These are phyloP conservation scores for Numenius arquata DNA, from an alignment of 2,113 vertebrate species.

Conservation along the genomic window DNA sequence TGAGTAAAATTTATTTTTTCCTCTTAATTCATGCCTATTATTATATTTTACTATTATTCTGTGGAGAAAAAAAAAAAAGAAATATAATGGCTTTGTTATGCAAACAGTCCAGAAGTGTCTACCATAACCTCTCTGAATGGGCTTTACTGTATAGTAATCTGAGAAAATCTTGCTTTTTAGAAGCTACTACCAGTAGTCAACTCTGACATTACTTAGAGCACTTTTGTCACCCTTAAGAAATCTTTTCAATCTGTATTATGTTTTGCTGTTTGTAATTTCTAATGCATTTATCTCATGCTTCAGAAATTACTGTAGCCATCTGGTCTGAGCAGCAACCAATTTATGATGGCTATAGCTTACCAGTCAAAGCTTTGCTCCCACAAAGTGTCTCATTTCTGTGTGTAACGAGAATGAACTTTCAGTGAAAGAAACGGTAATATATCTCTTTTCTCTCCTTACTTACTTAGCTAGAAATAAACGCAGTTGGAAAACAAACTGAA, in stretches of 20 bases:
- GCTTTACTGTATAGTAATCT: neutral
- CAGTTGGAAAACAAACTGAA: neutral
- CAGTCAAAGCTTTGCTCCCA: neutral
- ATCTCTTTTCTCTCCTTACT: neutral
- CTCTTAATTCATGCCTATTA: neutral
- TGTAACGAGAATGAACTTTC: neutral
- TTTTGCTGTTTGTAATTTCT: neutral
- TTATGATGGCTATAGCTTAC: neutral
- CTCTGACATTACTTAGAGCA: neutral
- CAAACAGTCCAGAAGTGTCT: neutral
- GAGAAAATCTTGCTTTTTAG: neutral
- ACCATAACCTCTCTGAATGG: neutral
- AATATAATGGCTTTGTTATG: neutral
- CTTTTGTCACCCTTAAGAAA: neutral
- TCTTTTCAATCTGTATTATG: neutral
- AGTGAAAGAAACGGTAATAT: neutral
- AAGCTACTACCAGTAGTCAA: neutral
- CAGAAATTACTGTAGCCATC: neutral
- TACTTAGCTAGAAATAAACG: neutral
- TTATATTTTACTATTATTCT: neutral
- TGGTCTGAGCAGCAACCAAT: neutral
- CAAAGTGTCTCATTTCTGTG: neutral
- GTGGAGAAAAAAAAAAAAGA: neutral
- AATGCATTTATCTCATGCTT: neutral
- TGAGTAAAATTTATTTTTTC: neutral